Percentiles rank a stretch among this genome's conserved stretches.
Evolutionary conservation across 1,140 invertebrate genomes (phyloP).

Genomic region (Eulimnadia texana): DNA sequence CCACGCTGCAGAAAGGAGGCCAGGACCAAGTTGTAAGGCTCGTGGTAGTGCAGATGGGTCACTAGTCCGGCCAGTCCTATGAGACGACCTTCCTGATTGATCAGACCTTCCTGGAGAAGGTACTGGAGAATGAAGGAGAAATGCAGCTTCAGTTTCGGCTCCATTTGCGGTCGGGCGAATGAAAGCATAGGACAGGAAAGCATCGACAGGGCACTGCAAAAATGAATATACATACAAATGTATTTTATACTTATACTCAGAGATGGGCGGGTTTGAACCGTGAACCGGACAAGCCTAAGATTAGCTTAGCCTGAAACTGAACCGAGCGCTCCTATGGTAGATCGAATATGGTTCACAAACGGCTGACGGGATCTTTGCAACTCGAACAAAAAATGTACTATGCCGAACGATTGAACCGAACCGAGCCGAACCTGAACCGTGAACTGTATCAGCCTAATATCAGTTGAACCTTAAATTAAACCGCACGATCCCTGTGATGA

Average conservation of each 20-base stretch:
- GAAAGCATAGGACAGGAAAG: background rate
- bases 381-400: no score
- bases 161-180: background rate
- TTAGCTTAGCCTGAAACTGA: no score
- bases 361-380: no score
- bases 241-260: constrained; percentile 5
- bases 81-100: background rate
- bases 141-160: background rate
- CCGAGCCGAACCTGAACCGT: no score
- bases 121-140: background rate
- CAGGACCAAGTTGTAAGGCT: background rate
- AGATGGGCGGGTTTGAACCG: no score
- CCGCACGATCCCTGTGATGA: no score
- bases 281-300: no score
- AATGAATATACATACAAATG: constrained; percentile 4
- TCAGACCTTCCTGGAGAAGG: background rate
- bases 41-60: constrained; percentile 4
- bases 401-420: no score
- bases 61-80: background rate
- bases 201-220: background rate
- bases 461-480: no score
- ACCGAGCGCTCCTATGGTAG: no score
- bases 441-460: no score
- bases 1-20: background rate
- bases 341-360: no score